These are phyloP conservation scores for Lasaia peninsularis DNA, from an alignment of 1,140 invertebrate genomes.

Conservation along the genomic window DNA sequence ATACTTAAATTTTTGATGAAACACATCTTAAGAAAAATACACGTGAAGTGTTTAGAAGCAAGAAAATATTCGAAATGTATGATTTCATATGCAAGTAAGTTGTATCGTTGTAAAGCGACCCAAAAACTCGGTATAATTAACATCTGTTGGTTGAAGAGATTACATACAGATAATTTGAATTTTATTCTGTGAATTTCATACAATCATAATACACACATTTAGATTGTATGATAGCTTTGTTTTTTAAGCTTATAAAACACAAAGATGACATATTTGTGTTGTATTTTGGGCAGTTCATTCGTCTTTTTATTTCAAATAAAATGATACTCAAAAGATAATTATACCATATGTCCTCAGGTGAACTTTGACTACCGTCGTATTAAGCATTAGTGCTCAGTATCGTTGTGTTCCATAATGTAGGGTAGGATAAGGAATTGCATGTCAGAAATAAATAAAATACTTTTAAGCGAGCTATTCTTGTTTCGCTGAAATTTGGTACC, in stretches of 20 bases:
- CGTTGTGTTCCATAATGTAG: too few relatives aligned
- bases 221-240: background rate
- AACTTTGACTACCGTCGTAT: too few relatives aligned
- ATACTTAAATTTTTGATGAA: too few relatives aligned
- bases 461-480: too few relatives aligned
- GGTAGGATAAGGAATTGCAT: too few relatives aligned
- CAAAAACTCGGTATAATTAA: constrained; percentile 31
- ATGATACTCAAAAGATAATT: background rate
- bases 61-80: constrained; percentile 1
- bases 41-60: background rate
- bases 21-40: background rate
- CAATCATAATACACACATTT: constrained; percentile 10
- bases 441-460: too few relatives aligned
- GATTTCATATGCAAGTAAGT: background rate
- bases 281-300: background rate
- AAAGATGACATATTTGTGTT: background rate
- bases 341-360: too few relatives aligned
- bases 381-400: too few relatives aligned
- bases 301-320: background rate
- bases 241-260: background rate
- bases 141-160: constrained; percentile 38
- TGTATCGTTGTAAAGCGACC: constrained; percentile 19
- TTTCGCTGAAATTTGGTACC: too few relatives aligned
- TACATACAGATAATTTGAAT: constrained; percentile 47
- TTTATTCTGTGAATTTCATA: constrained; percentile 41